Evolutionary conservation across 2,797 vertebrate species (phyloP).

Genomic region (Brachyalestes nurse): DNA sequence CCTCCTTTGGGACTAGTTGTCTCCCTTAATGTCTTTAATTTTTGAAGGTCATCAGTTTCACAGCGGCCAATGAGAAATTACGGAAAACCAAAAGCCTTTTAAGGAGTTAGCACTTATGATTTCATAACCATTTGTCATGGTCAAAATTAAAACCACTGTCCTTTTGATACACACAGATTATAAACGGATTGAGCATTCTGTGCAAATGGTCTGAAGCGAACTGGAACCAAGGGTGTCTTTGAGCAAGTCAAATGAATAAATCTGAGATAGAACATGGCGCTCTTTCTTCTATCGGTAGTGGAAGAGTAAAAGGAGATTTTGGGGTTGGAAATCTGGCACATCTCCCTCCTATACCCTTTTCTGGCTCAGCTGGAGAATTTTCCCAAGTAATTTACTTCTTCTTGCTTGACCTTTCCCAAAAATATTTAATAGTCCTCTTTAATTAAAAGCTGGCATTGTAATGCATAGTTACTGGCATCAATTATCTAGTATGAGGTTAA

Average conservation of each 20-base stretch:
- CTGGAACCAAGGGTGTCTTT: background rate
- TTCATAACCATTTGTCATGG: background rate
- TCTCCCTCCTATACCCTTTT: constrained; percentile 64
- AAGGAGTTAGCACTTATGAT: background rate
- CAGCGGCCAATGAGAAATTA: constrained; percentile 10
- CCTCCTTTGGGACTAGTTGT: constrained; percentile 18
- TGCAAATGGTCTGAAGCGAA: background rate
- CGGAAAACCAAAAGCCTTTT: background rate
- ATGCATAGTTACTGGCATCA: constrained; percentile 62
- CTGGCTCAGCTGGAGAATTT: constrained; percentile 63
- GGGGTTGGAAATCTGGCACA: constrained; percentile 73
- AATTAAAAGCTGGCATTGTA: constrained; percentile 74
- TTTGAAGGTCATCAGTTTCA: constrained; percentile 14
- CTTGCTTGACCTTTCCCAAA: constrained; percentile 72
- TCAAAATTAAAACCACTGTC: background rate
- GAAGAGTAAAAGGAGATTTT: constrained; percentile 51
- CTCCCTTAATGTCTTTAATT: constrained; percentile 27
- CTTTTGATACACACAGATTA: background rate
- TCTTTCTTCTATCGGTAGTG: constrained; percentile 69
- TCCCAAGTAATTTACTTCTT: constrained; percentile 58
- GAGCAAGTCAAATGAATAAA: constrained; percentile 67
- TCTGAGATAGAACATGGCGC: constrained; percentile 69
- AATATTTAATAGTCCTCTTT: constrained; percentile 73
- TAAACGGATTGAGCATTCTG: background rate
- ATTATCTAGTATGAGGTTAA: constrained; percentile 64